Evolutionary conservation across 1,140 invertebrate species (phyloP).

Genomic region (Drosophila ambigua): DNA sequence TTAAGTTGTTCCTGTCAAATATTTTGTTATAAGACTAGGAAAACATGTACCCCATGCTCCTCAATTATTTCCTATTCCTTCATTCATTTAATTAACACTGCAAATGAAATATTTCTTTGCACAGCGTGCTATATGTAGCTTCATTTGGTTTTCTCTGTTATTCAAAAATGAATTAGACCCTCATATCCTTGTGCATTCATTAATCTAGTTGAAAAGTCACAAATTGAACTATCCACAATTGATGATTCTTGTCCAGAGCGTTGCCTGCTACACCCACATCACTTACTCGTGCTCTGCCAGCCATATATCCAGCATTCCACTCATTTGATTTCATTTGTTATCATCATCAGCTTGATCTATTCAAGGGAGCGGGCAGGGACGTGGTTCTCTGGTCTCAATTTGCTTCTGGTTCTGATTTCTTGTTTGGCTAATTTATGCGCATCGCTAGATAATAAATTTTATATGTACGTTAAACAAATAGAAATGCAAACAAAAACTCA

Average conservation of each 20-base stretch:
- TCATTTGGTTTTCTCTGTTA: too few species aligned
- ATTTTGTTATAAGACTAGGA: too few species aligned
- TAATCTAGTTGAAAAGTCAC: constrained; percentile 35
- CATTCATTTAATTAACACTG: too few species aligned
- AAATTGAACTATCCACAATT: constrained; percentile 40
- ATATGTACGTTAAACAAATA: constrained; percentile 77
- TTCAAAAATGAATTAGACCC: not conserved
- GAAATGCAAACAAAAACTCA: constrained; percentile 37
- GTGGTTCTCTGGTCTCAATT: constrained; percentile 35
- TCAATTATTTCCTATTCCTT: too few species aligned
- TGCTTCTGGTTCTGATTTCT: constrained; percentile 64
- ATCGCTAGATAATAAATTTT: constrained; percentile 78
- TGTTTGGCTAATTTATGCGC: constrained; percentile 70
- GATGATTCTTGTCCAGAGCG: constrained; percentile 18
- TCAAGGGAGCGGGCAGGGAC: not conserved
- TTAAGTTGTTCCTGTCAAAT: too few species aligned
- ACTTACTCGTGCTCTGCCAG: too few species aligned
- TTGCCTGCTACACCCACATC: not conserved
- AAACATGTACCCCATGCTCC: too few species aligned
- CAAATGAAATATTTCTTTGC: too few species aligned
- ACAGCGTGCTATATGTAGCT: too few species aligned
- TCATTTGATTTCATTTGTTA: constrained; percentile 73
- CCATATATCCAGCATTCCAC: constrained; percentile 47
- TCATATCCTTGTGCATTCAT: constrained; percentile 19
- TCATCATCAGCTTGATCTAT: constrained; percentile 55